These are phyloP conservation scores for Drosophila tristis DNA, from an alignment of 1,140 invertebrate species.

Conservation along the genomic window DNA sequence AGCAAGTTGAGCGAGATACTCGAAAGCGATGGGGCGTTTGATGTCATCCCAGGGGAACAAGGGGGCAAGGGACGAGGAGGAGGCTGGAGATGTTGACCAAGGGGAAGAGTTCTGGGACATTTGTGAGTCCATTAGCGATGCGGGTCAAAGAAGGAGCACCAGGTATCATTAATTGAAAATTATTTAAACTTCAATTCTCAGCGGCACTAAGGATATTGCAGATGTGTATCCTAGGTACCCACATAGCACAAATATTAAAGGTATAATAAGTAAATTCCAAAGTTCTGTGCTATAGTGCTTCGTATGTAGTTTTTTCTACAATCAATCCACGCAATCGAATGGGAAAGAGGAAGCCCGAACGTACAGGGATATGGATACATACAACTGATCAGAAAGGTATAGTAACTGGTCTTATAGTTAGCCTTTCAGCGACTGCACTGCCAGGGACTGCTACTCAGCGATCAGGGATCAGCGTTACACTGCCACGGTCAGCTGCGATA, in stretches of 20 bases:
- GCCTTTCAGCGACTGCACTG: slow-evolving; percentile 6
- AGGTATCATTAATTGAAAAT: slow-evolving; percentile 36
- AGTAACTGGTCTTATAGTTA: no score
- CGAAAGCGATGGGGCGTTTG: slow-evolving; percentile 12
- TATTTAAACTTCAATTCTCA: slow-evolving; percentile 27
- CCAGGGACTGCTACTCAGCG: slow-evolving; percentile 31
- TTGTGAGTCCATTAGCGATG: slow-evolving; percentile 9
- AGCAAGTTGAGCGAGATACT: slow-evolving; percentile 33
- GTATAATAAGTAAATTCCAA: no score
- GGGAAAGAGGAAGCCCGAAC: no score
- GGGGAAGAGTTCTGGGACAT: neutral
- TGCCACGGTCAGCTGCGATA: slow-evolving; percentile 28
- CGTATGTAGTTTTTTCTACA: no score
- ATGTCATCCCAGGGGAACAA: slow-evolving; percentile 8
- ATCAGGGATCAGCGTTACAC: slow-evolving; percentile 31
- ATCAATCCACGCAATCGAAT: no score
- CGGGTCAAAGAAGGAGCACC: neutral
- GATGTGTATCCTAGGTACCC: neutral
- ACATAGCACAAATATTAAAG: neutral
- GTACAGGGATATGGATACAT: no score
- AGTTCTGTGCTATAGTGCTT: no score
- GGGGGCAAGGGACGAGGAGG: neutral
- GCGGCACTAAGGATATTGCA: slow-evolving; percentile 1
- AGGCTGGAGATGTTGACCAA: neutral
- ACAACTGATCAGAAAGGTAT: no score